phyloP scores from a whole-genome alignment of 2,797 vertebrate species.

The Phalloptychus januarius region DNA sequence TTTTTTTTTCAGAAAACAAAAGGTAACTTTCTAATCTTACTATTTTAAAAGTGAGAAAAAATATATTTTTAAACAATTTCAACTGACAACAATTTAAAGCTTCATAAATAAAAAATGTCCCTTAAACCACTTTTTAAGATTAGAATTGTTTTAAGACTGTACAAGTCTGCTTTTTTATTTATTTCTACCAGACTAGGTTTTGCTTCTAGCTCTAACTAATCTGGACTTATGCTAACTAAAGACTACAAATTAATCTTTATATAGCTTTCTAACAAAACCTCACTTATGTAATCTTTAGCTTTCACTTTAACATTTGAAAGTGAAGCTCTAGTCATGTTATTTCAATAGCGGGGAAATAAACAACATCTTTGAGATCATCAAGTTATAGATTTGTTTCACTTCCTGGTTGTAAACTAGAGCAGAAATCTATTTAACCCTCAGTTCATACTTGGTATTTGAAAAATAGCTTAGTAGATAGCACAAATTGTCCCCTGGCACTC shows the following conservation, averaged over 20 bases:
- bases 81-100: background rate
- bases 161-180: background rate
- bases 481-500: slow-evolving; percentile 62
- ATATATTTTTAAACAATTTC: background rate
- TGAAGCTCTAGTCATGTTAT: background rate
- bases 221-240: background rate
- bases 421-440: background rate
- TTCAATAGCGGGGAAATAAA: background rate
- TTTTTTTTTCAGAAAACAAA: background rate
- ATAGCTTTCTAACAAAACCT: background rate
- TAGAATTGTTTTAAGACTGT: background rate
- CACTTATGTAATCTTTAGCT: background rate
- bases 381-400: background rate
- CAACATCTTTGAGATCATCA: background rate
- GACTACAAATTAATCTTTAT: background rate
- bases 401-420: background rate
- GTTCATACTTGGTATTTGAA: slow-evolving; percentile 30
- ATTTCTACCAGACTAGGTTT: background rate
- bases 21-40: background rate
- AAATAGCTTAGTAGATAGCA: slow-evolving; percentile 43
- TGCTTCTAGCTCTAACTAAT: background rate
- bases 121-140: background rate
- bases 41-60: background rate
- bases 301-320: background rate
- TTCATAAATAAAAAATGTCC: background rate